Evolutionary conservation across 2,797 vertebrate genomes (phyloP).

Genomic region (Champsocephalus esox): DNA sequence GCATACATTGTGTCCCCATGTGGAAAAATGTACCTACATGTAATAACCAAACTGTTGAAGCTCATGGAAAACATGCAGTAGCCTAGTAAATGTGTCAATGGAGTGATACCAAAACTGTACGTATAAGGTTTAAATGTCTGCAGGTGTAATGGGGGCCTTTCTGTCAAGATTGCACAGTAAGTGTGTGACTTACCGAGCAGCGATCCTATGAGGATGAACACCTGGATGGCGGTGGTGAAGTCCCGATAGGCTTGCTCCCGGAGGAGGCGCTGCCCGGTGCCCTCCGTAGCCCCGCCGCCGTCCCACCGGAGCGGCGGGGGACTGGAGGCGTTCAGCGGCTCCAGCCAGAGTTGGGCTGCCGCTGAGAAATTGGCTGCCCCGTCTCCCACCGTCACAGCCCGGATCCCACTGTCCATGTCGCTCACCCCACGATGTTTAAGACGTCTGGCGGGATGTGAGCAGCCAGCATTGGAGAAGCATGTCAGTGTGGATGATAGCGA

Average conservation of each 20-base stretch:
- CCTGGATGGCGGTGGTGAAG: slow-evolving; percentile 91
- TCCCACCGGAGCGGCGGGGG: slow-evolving; percentile 77
- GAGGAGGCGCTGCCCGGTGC: slow-evolving; percentile 51
- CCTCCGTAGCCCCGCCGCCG: slow-evolving; percentile 73
- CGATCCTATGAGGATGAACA: slow-evolving; percentile 93
- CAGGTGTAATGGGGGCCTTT: background rate
- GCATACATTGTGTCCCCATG: background rate
- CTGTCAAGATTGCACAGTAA: background rate
- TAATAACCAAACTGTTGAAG: background rate
- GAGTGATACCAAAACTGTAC: too few species aligned
- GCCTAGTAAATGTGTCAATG: background rate
- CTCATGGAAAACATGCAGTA: background rate
- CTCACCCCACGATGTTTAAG: slow-evolving; percentile 23
- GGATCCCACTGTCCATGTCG: slow-evolving; percentile 82
- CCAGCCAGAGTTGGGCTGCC: slow-evolving; percentile 76
- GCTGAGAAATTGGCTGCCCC: slow-evolving; percentile 73
- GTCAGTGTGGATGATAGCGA: slow-evolving; percentile 2
- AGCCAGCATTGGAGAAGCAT: slow-evolving; percentile 42
- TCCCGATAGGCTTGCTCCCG: slow-evolving; percentile 90
- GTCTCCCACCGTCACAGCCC: slow-evolving; percentile 81
- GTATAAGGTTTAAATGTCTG: background rate
- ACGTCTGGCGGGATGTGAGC: slow-evolving; percentile 25
- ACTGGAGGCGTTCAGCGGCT: slow-evolving; percentile 82
- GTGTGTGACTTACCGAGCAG: slow-evolving; percentile 87
- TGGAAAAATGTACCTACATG: background rate